Evolutionary conservation across 2,113 vertebrate genomes (phyloP).

Genomic region (Pluvialis apricaria): DNA sequence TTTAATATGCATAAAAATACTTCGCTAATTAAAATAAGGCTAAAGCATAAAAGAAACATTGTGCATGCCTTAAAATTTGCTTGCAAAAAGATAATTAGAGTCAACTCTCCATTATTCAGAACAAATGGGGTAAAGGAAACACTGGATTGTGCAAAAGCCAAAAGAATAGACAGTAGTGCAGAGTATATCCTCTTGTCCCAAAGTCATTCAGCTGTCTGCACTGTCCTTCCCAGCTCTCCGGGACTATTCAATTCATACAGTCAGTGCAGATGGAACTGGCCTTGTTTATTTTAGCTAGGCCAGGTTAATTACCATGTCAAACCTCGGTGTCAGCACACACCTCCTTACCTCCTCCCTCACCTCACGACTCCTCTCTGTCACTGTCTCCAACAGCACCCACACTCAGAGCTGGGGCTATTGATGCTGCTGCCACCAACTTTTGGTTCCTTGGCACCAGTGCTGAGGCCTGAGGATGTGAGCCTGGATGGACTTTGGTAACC

Average conservation of each 20-base stretch:
- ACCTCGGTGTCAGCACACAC: neutral
- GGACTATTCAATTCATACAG: neutral
- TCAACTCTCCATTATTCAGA: neutral
- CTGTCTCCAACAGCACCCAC: neutral
- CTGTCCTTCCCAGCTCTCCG: neutral
- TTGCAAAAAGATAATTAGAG: neutral
- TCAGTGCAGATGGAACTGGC: neutral
- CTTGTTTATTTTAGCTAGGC: neutral
- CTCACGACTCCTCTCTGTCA: neutral
- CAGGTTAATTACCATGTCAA: neutral
- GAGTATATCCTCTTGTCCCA: neutral
- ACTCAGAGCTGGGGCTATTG: neutral
- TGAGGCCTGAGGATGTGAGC: neutral
- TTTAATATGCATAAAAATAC: neutral
- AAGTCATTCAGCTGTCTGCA: neutral
- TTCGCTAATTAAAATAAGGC: constrained; percentile 11
- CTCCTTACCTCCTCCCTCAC: neutral
- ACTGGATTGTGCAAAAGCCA: neutral
- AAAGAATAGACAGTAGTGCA: neutral
- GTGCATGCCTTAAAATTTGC: neutral
- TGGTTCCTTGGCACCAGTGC: neutral
- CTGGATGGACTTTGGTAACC: neutral
- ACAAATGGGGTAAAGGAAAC: neutral
- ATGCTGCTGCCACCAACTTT: neutral
- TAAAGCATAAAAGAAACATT: neutral